Conservation (phyloP, 2,888 invertebrate species). For the Ophion ellenae region DNA sequence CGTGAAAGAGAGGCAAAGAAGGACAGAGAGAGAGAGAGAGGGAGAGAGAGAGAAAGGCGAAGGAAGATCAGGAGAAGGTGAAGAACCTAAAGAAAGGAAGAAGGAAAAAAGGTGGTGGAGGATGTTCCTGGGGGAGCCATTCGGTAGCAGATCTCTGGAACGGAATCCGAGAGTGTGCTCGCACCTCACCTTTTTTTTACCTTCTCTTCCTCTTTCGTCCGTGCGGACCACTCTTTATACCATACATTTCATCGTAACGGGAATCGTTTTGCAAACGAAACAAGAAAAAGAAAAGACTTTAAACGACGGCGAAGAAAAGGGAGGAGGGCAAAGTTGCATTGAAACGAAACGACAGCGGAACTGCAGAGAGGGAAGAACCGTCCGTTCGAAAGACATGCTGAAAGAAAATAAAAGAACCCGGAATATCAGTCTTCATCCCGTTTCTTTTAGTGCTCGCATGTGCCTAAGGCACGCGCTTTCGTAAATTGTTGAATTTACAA, state of each 20-base stretch:
- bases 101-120: slow-evolving; percentile 51
- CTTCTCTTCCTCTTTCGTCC: slow-evolving; percentile 37
- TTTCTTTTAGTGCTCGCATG: background rate
- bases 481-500: slow-evolving; percentile 30
- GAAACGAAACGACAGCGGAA: slow-evolving; percentile 47
- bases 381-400: slow-evolving; percentile 7
- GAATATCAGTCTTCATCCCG: slow-evolving; percentile 34
- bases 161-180: slow-evolving; percentile 67
- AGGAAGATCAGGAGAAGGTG: slow-evolving; percentile 46
- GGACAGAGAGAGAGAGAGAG: slow-evolving; percentile 49
- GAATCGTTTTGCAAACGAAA: slow-evolving; percentile 65
- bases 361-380: slow-evolving; percentile 4
- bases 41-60: slow-evolving; percentile 46
- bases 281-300: slow-evolving; percentile 28
- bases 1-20: slow-evolving; percentile 52
- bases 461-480: slow-evolving; percentile 54
- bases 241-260: slow-evolving; percentile 62
- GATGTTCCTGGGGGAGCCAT: slow-evolving; percentile 64
- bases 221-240: slow-evolving; percentile 24
- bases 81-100: slow-evolving; percentile 55
- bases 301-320: slow-evolving; percentile 7
- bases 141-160: slow-evolving; percentile 63
- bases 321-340: slow-evolving; percentile 44
- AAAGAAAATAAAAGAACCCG: slow-evolving; percentile 41
- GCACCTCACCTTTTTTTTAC: slow-evolving; percentile 43